These are phyloP conservation scores for Cephalophus harveyi DNA, from an alignment of 2,113 vertebrate genomes.

Conservation along the genomic window DNA sequence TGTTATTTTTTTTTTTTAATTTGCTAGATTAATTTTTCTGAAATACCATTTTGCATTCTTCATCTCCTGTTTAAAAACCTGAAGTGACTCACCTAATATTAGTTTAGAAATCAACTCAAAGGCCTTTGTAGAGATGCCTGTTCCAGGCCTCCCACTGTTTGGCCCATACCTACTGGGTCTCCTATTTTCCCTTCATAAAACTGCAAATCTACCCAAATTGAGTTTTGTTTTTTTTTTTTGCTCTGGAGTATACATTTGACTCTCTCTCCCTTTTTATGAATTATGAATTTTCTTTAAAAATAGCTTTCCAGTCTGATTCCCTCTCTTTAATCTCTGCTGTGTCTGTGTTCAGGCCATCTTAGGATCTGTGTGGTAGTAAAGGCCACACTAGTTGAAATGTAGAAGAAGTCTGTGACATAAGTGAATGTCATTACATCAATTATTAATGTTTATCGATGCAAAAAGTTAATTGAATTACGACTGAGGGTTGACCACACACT, in stretches of 20 bases:
- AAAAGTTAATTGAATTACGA: constrained; percentile 19
- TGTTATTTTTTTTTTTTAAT: not conserved
- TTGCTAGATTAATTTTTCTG: constrained; percentile 43
- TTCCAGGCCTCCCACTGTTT: not conserved
- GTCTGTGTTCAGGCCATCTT: not conserved
- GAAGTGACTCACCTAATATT: not conserved
- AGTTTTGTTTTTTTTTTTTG: not conserved
- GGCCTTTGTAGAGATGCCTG: not conserved
- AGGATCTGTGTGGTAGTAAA: not conserved
- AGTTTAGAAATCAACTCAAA: constrained; percentile 23
- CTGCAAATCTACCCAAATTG: not conserved
- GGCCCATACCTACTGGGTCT: not conserved
- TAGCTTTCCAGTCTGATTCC: not conserved
- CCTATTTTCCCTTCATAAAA: not conserved
- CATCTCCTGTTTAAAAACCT: constrained; percentile 6
- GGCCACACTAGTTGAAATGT: not conserved
- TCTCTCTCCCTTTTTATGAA: not conserved
- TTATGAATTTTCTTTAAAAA: not conserved
- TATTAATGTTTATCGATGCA: constrained; percentile 14
- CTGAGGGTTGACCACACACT: not conserved
- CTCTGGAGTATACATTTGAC: not conserved
- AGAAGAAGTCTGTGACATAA: not conserved
- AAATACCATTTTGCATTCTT: constrained; percentile 35
- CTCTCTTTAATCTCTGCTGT: not conserved
- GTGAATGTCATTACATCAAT: not conserved